Evolutionary conservation across 2,113 vertebrate genomes (phyloP).

Genomic region (Psittacara wagleri): DNA sequence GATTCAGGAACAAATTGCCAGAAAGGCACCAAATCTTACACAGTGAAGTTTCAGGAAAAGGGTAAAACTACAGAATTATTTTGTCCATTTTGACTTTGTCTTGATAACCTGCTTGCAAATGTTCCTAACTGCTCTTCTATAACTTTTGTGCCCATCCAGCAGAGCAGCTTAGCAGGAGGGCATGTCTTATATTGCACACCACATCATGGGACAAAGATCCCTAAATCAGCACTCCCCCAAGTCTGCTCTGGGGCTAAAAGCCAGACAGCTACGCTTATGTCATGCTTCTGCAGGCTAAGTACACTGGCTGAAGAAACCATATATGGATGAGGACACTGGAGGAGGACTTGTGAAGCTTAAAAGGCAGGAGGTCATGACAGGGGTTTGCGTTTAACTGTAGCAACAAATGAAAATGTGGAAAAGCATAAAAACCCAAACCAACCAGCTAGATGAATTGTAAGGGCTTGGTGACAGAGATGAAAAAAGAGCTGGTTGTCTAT

Average conservation of each 20-base stretch:
- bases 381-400: background rate
- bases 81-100: background rate
- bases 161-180: background rate
- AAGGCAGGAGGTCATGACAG: background rate
- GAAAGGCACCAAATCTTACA: slow-evolving; percentile 15
- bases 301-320: background rate
- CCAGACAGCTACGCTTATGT: background rate
- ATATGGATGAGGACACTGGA: background rate
- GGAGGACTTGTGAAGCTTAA: background rate
- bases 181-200: background rate
- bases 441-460: background rate
- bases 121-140: background rate
- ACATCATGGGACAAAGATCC: background rate
- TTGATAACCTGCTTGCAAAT: background rate
- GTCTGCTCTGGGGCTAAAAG: background rate
- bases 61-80: background rate
- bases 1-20: slow-evolving; percentile 12
- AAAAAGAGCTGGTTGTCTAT: background rate
- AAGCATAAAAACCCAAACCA: background rate
- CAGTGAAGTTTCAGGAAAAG: slow-evolving; percentile 26
- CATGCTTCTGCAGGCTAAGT: background rate
- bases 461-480: background rate
- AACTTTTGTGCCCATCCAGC: background rate
- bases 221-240: background rate
- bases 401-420: background rate